Base-by-base conservation (phyloP, 2,888 invertebrate species). In the Nomada flava region DNA sequence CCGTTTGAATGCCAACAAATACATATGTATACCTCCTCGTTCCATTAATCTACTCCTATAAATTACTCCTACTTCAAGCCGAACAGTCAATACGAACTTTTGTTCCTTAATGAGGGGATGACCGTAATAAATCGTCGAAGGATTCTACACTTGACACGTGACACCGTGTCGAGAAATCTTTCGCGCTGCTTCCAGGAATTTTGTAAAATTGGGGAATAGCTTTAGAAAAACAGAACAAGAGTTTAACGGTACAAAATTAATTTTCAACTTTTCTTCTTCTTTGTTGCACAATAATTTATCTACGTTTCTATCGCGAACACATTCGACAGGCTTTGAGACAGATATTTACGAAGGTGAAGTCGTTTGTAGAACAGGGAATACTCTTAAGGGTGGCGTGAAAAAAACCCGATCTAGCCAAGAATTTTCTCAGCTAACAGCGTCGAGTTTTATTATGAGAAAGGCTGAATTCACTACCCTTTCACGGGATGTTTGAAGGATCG, bases 391-490 rank as follows among this genome's bases (percentile, higher is more conserved):
- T 47, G 29, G 20, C 53, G 23, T 69, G 68, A 63, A 72, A 64
- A 69, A 29, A 71, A 68, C 23, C 2, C 57, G 75, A 80, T 67
- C 62, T 53, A 55, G 36, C 26, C n/a, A 57, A 52, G 67, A 67
- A 74, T 74, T 60, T 69, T 70, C 65, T 55, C 29, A 2, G 29
- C 9, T n/a, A 75, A 71, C 53, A 63, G 47, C 20, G 67, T 5
- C 55, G 44, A 70, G 29, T 70, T 69, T 47, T 76, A 55, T 76
- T 60, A 67, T 55, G 5, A 42, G 44, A 13, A 47, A 47, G 47
- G 29, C 53, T 55, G 68, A 75, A 82, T 79, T n/a, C 60, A 76
- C 69, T 82, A 64, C 36, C 65, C n/a, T 11, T 69, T 64, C 60
- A 50, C 29, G 80, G 50, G 42, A 18, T 50, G 50, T 73, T 72